Base-by-base conservation (phyloP, 2,888 invertebrate genomes). In the Protula sp. region DNA sequence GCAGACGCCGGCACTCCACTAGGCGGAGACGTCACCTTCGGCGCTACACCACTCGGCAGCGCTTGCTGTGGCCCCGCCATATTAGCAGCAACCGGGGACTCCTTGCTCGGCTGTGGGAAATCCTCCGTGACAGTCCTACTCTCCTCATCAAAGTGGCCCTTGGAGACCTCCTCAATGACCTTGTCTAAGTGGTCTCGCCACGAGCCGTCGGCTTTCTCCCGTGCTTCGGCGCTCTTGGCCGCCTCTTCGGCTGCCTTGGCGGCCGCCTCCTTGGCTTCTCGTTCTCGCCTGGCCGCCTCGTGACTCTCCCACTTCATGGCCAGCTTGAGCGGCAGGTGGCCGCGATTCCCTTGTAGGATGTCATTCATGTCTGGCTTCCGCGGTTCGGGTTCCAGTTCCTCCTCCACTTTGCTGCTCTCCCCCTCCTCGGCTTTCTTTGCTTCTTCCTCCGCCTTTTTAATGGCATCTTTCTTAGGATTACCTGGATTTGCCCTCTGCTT, bases 131-230 rank as follows among this genome's bases (percentile, higher is more conserved):
- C 22, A 60, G 22, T 55, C 55, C 28, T 59, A 47, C 45, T 62
- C 54, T 27, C 63, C 65, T 24, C 65, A 55, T 71, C 74, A 68
- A 79, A 74, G 74, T 78, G 57, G 73, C 89, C 89, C 67, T 90
- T 87, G 1, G 92, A 87, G 0, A 92, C 92, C 74, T 94, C 92
- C 69, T 94, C 94, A 66, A 93, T 92, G 19, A 90, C 87, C 71
- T 92, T 92, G 75, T 94, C 94, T 9, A 91, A 87, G 1, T 90
- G 89, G 56, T 70, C 73, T 67, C 55, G 48, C 57, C 60, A 58
- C 14, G 3, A 2, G 54, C 45, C n/a, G n/a, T n/a, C n/a, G n/a
- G n/a, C n/a, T n/a, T n/a, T n/a, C 38, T 55, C n/a, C 55, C 3
- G 30, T 45, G n/a, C 45, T 2, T n/a, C 2, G 19, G 48, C n/a